A percentile compares a stretch with the other conserved stretches of the same genome.
phyloP scores from a whole-genome alignment of 2,888 invertebrate species.

The Tipula lateralis region DNA sequence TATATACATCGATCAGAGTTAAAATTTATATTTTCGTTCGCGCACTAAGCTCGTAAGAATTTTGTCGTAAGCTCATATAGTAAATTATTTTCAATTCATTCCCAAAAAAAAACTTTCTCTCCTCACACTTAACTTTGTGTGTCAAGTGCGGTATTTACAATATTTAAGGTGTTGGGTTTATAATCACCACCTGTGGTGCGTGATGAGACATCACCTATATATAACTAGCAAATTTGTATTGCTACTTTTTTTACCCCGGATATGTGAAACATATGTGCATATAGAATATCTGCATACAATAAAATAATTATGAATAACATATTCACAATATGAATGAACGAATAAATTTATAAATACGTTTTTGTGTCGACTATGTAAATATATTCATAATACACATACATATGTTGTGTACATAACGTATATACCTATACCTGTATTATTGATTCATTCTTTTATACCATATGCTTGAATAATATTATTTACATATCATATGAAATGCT shows the following conservation, averaged over 20 bases:
- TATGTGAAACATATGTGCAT: neutral
- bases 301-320: neutral
- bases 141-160: neutral
- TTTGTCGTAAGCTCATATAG: neutral
- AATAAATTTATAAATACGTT: neutral
- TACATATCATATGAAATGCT: neutral
- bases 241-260: neutral
- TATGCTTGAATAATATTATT: neutral
- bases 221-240: neutral
- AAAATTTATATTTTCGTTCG: neutral
- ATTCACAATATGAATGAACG: neutral
- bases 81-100: neutral
- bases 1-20: neutral
- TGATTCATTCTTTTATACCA: neutral
- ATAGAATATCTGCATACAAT: neutral
- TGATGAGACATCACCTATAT: no score
- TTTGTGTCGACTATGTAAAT: neutral
- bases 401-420: neutral
- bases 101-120: neutral
- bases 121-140: neutral
- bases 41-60: neutral
- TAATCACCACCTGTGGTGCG: no score
- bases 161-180: no score
- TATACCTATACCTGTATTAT: neutral
- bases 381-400: neutral